Conservation (phyloP, 1,140 invertebrate species). For the Sitophilus oryzae region DNA sequence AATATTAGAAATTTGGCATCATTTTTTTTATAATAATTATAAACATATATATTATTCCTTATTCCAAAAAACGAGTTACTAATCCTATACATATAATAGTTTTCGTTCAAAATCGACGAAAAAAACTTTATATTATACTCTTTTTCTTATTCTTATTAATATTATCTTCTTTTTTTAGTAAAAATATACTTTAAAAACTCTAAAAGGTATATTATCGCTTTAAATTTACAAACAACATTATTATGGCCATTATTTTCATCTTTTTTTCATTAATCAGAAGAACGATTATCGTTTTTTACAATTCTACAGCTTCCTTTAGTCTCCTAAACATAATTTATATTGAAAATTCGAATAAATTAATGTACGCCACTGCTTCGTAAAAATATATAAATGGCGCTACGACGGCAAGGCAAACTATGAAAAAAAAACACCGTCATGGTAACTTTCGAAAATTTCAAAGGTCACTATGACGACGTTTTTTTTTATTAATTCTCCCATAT, state of each 20-base stretch:
- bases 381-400: slow-evolving; percentile 5
- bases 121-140: slow-evolving; percentile 34
- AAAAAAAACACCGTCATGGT: not conserved
- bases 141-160: slow-evolving; percentile 28
- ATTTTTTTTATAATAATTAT: slow-evolving; percentile 30
- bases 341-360: slow-evolving; percentile 6
- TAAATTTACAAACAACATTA: slow-evolving; percentile 24
- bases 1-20: slow-evolving; percentile 42
- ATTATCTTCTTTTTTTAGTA: slow-evolving; percentile 36
- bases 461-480: too few species aligned
- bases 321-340: slow-evolving; percentile 1
- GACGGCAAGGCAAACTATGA: slow-evolving; percentile 2
- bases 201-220: slow-evolving; percentile 28
- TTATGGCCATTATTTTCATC: slow-evolving; percentile 30
- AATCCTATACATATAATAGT: slow-evolving; percentile 39
- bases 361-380: slow-evolving; percentile 8
- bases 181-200: slow-evolving; percentile 40
- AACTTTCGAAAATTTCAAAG: too few species aligned
- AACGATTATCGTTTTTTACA: slow-evolving; percentile 16
- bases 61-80: slow-evolving; percentile 32
- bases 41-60: slow-evolving; percentile 40
- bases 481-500: too few species aligned
- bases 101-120: slow-evolving; percentile 30
- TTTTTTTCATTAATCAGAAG: too few species aligned
- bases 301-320: slow-evolving; percentile 1